Conservation (phyloP, 2,797 vertebrate genomes). For the Danio albolineatus region DNA sequence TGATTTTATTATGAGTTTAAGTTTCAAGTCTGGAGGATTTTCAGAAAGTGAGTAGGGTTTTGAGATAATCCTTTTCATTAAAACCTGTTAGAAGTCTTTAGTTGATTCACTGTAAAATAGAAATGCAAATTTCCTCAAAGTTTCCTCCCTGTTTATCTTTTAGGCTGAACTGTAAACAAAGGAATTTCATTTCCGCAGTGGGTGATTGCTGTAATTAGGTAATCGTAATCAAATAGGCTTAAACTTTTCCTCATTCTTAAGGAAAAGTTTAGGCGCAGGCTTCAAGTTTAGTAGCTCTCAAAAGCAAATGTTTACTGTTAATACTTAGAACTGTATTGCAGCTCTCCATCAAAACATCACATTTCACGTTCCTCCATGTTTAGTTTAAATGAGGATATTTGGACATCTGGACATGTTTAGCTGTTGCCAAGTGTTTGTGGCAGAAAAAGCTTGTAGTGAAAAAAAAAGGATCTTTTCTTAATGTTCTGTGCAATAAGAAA, state of each 20-base stretch:
- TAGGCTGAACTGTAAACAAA: constrained; percentile 11
- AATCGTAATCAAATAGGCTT: not conserved
- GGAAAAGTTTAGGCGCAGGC: not conserved
- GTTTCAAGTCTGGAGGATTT: not conserved
- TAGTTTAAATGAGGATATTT: not conserved
- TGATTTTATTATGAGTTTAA: not conserved
- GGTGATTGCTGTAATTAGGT: not conserved
- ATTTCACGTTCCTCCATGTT: not conserved
- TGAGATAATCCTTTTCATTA: not conserved
- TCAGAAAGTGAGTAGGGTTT: not conserved
- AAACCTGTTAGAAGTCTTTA: not conserved
- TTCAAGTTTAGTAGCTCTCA: not conserved
- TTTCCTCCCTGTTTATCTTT: not conserved
- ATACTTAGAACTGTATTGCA: not conserved
- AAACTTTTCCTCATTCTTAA: not conserved
- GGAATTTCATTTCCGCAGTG: constrained; percentile 20
- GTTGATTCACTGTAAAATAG: not conserved
- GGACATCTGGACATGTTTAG: not conserved
- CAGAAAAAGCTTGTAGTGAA: not conserved
- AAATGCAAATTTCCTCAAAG: not conserved
- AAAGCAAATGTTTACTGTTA: not conserved
- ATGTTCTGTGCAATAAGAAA: too few species aligned
- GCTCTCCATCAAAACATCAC: not conserved
- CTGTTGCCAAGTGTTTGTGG: not conserved
- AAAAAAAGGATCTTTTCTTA: too few species aligned